Percentiles rank a stretch among this genome's conserved stretches.
These are phyloP conservation scores for Biston betularia DNA, from an alignment of 2,888 invertebrate species.

Conservation along the genomic window DNA sequence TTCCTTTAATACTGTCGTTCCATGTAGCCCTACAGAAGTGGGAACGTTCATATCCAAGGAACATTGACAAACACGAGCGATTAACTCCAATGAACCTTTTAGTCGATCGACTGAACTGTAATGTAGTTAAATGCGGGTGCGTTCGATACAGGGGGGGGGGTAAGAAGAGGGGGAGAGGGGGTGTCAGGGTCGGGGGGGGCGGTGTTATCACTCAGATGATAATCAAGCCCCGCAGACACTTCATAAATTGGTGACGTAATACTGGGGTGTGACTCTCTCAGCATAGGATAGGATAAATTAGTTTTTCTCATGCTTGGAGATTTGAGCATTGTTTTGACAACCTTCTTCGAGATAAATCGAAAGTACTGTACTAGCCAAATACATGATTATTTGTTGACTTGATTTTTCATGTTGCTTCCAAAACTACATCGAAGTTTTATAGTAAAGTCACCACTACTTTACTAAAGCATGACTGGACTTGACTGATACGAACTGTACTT, in stretches of 20 bases:
- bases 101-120: conserved; percentile 37
- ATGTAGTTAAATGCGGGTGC: conserved; percentile 60
- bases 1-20: too few relatives aligned
- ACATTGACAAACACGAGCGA: conserved; percentile 22
- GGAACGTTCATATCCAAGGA: not conserved
- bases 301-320: too few relatives aligned
- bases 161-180: conserved; percentile 28
- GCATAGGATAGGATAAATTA: not conserved
- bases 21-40: not conserved
- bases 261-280: conserved; percentile 47
- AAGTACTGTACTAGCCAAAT: too few relatives aligned
- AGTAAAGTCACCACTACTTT: too few relatives aligned
- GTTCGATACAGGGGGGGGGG: conserved; percentile 56
- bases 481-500: too few relatives aligned
- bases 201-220: conserved; percentile 70
- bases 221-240: conserved; percentile 69
- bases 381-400: too few relatives aligned
- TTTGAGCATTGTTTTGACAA: too few relatives aligned
- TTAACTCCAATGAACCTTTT: conserved; percentile 33
- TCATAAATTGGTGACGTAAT: conserved; percentile 62
- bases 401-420: too few relatives aligned
- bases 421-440: too few relatives aligned
- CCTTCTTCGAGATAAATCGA: too few relatives aligned
- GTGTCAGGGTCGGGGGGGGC: conserved; percentile 37
- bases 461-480: too few relatives aligned